Percentiles rank a stretch among this genome's conserved stretches.
phyloP scores from a whole-genome alignment of 1,140 invertebrate genomes.

The Caenorhabditis latens region DNA sequence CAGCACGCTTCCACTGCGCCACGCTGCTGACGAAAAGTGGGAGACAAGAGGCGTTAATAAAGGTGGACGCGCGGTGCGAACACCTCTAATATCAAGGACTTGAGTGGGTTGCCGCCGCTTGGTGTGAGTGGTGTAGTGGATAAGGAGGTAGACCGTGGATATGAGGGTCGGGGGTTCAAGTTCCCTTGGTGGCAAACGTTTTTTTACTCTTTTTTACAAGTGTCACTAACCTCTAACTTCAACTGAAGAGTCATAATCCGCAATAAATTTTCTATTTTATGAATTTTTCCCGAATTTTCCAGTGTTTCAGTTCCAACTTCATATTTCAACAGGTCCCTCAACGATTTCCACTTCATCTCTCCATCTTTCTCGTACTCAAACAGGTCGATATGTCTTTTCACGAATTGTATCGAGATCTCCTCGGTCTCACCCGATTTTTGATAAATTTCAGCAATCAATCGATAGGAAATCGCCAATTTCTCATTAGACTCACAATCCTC shows the following conservation, averaged over 20 bases:
- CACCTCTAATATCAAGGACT: no score
- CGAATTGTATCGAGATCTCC: conserved; percentile 17
- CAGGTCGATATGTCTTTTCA: background rate
- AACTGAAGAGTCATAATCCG: conserved; percentile 6
- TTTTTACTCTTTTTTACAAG: background rate
- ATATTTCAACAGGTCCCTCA: conserved; percentile 11
- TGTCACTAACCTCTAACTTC: background rate
- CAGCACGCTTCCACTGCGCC: conserved; percentile 87
- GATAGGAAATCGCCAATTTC: conserved; percentile 1
- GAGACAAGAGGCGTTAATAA: background rate
- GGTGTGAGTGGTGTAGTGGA: background rate
- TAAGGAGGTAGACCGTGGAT: background rate
- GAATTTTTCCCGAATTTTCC: conserved; percentile 2
- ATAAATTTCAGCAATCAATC: conserved; percentile 40
- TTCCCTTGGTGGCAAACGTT: background rate
- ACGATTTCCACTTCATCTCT: background rate
- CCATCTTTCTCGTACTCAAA: conserved; percentile 23
- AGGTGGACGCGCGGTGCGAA: background rate
- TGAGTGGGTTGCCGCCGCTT: no score
- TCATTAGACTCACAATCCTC: conserved; percentile 30
- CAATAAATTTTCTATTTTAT: conserved; percentile 15
- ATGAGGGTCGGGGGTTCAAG: background rate
- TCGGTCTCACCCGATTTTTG: background rate
- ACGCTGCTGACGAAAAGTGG: background rate
- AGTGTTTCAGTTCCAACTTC: background rate